These are phyloP conservation scores for Halcyon malimbica DNA, from an alignment of 2,113 vertebrate species.

Conservation along the genomic window DNA sequence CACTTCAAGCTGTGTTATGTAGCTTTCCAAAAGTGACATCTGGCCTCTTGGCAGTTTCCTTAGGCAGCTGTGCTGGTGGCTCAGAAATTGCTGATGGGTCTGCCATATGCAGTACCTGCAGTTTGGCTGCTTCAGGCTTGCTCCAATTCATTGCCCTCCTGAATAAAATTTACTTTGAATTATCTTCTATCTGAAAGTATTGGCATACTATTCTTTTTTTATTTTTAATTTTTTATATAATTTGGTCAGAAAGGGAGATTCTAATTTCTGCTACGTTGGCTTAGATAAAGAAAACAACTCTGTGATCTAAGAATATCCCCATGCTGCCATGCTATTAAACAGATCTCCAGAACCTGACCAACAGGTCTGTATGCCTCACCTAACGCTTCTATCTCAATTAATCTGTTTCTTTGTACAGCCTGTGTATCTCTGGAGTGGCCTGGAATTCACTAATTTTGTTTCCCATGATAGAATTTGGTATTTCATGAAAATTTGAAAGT, in stretches of 20 bases:
- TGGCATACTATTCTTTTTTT: neutral
- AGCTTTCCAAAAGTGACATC: conserved; percentile 65
- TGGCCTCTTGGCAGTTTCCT: conserved; percentile 63
- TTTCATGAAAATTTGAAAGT: neutral
- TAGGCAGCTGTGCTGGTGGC: conserved; percentile 51
- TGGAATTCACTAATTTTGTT: neutral
- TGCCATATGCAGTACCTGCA: conserved; percentile 50
- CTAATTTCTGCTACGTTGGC: neutral
- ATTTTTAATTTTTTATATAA: neutral
- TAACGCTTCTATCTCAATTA: neutral
- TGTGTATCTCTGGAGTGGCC: neutral
- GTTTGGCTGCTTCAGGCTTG: conserved; percentile 34
- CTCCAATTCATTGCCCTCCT: conserved; percentile 34
- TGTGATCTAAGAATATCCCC: neutral
- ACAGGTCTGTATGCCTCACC: neutral
- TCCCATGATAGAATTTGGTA: neutral
- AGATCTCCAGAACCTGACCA: neutral
- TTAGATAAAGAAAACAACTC: neutral
- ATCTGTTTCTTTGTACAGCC: neutral
- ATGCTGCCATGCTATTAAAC: neutral
- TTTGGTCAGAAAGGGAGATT: neutral
- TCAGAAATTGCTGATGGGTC: conserved; percentile 5
- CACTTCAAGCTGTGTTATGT: conserved; percentile 31
- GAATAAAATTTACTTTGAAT: conserved; percentile 64
- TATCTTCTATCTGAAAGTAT: conserved; percentile 34